Evolutionary conservation across 2,797 vertebrate genomes (phyloP), one percentile per base, ranked within the genome.

Genomic region (Echeneis naucrates): DNA sequence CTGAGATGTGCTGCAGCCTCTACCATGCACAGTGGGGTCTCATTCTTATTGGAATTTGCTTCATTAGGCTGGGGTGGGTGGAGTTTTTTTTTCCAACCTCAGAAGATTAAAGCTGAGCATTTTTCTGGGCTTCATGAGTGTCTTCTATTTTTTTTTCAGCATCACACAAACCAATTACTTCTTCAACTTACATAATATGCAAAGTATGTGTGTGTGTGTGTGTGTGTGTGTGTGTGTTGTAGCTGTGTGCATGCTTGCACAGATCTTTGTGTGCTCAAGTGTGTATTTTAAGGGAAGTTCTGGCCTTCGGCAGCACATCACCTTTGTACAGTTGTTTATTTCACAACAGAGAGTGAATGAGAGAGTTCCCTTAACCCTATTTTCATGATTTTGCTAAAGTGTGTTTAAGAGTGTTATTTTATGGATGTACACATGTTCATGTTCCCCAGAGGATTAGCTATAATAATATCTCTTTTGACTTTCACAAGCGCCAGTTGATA

Each of bases 1-100:
- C 83, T 91, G 80, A 89, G 92, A 87, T 90, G 68, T 82, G 75
- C 82, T 71, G 67, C 64, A 79, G 72, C 62, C 60, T 75, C 71
- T 75, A 56, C 78, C 52, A 65, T 78, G 76, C 78, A 76, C 72
- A 57, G 60, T 76, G 85, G 78, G 67, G 37, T 86, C 68, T 77
- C 47, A 42, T 71, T 86, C 68, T 77, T 42, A 42, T 71, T 76
- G 70, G 69, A 64, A 62, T 83, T 67, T 72, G 65, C 75, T 84
- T 85, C 86, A 85, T 88, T 82, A 72, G 77, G 52, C 57, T 14
- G 26, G 35, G 58, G 12, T 79, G 54, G 72, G 53, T 54, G 35
- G 55, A 70, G 48, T 8, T 55, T 61, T 27, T 30, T 54, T 64
- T 45, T 69, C 19, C 32, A 82, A 69, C 56, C 77, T 68, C 57